Percentiles rank a stretch among this genome's conserved stretches.
These are phyloP conservation scores for Drosophila prostipennis DNA, from an alignment of 2,888 invertebrate genomes.

Conservation along the genomic window DNA sequence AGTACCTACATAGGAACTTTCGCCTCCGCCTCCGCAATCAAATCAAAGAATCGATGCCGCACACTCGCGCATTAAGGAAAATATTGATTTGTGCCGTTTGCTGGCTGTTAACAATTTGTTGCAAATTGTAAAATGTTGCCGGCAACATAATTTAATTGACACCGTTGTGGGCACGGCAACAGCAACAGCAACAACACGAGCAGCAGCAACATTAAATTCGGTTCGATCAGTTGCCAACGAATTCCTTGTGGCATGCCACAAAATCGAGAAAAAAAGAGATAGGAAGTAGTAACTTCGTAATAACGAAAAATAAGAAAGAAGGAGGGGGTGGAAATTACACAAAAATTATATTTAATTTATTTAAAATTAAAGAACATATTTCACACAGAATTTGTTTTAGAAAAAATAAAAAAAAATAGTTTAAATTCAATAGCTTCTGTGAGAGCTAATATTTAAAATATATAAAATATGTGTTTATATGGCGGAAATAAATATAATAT, in stretches of 20 bases:
- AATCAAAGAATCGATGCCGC: constrained; percentile 15
- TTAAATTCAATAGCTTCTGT: no score
- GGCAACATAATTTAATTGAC: constrained; percentile 81
- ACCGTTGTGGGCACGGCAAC: constrained; percentile 71
- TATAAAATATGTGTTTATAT: no score
- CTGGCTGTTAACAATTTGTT: constrained; percentile 75
- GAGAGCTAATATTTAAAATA: no score
- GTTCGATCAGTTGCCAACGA: constrained; percentile 34
- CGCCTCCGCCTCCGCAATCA: constrained; percentile 20
- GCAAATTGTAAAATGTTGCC: constrained; percentile 79
- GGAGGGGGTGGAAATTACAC: no score
- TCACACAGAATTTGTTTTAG: no score
- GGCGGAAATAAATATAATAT: no score
- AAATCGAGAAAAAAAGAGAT: background rate
- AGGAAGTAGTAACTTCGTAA: background rate
- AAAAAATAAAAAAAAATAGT: no score
- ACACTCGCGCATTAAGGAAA: background rate
- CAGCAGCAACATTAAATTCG: constrained; percentile 27
- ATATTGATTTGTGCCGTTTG: constrained; percentile 66
- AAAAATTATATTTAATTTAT: no score
- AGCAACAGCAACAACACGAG: constrained; percentile 42
- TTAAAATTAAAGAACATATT: no score
- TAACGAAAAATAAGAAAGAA: background rate
- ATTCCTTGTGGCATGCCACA: constrained; percentile 8
- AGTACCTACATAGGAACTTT: constrained; percentile 6